Evolutionary conservation across 2,888 invertebrate species (phyloP).

Genomic region (Spialia ferax): DNA sequence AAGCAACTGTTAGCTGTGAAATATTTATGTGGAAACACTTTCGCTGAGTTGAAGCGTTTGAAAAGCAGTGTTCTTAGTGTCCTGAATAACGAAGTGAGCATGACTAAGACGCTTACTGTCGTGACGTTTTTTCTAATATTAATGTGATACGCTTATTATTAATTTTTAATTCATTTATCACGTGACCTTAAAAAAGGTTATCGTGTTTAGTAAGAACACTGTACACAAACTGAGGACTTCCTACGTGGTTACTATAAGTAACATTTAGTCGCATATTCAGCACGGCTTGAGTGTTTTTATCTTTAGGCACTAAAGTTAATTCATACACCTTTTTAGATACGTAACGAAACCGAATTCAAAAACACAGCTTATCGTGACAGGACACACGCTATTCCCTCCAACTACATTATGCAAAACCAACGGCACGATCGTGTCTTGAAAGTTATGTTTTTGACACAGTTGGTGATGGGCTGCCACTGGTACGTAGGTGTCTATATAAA

Average conservation of each 20-base stretch:
- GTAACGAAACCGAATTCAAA: constrained; percentile 23
- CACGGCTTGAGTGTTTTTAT: constrained; percentile 14
- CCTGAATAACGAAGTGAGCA: constrained; percentile 3
- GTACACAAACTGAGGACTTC: no score
- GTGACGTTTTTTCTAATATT: neutral
- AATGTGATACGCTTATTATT: no score
- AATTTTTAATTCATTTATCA: no score
- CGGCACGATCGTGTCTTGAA: constrained; percentile 31
- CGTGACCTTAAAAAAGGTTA: no score
- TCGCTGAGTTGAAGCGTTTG: neutral
- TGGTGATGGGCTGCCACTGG: constrained; percentile 26
- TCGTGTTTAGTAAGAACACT: no score
- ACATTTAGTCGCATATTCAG: no score
- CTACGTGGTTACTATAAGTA: no score
- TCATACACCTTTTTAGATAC: constrained; percentile 21
- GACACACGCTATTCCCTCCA: constrained; percentile 36
- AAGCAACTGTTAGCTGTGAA: neutral
- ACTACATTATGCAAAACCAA: constrained; percentile 36
- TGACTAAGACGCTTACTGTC: neutral
- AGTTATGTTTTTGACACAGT: constrained; percentile 38
- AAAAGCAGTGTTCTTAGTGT: neutral
- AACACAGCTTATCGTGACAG: constrained; percentile 36
- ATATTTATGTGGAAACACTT: constrained; percentile 1
- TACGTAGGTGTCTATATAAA: constrained; percentile 6
- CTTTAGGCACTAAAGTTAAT: constrained; percentile 21